A percentile compares a stretch with the other conserved stretches of the same genome.
phyloP scores from a whole-genome alignment of 1,140 invertebrate species.

The Agrypnia vestita region DNA sequence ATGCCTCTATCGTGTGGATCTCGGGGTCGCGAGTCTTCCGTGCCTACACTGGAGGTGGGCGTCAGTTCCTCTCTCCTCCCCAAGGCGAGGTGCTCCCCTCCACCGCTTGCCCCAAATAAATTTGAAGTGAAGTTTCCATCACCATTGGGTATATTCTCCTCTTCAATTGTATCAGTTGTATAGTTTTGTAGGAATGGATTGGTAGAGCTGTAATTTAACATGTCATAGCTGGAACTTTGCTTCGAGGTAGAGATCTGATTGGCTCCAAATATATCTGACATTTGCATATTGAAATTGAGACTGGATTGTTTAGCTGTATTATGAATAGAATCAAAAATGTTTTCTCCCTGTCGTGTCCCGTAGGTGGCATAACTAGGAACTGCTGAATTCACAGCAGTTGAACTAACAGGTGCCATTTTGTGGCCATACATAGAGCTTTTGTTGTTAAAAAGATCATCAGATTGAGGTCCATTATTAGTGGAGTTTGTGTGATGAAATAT shows the following conservation, averaged over 20 bases:
- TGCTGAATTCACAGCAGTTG: slow-evolving; percentile 55
- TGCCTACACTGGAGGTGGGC: slow-evolving; percentile 76
- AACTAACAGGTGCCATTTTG: slow-evolving; percentile 58
- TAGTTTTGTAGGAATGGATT: slow-evolving; percentile 77
- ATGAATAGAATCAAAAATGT: slow-evolving; percentile 43
- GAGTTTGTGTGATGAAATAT: slow-evolving; percentile 66
- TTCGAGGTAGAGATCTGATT: slow-evolving; percentile 50
- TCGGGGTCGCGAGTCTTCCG: slow-evolving; percentile 73
- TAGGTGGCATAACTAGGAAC: slow-evolving; percentile 57
- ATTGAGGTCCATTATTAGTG: slow-evolving; percentile 36
- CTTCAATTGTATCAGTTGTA: slow-evolving; percentile 61
- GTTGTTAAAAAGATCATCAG: slow-evolving; percentile 47
- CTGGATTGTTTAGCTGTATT: slow-evolving; percentile 38
- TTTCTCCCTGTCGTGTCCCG: slow-evolving; percentile 36
- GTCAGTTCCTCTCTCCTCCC: slow-evolving; percentile 71
- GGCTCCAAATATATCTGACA: slow-evolving; percentile 49
- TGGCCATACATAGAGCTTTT: slow-evolving; percentile 54
- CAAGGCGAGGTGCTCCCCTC: slow-evolving; percentile 46
- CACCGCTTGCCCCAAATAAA: slow-evolving; percentile 57
- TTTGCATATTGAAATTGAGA: slow-evolving; percentile 21
- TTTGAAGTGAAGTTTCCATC: slow-evolving; percentile 51
- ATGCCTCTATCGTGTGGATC: slow-evolving; percentile 74
- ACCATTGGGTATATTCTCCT: slow-evolving; percentile 59
- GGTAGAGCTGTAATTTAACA: slow-evolving; percentile 71
- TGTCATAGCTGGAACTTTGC: slow-evolving; percentile 62